phyloP scores from a whole-genome alignment of 1,140 invertebrate species.

The Zaprionus lachaisei region DNA sequence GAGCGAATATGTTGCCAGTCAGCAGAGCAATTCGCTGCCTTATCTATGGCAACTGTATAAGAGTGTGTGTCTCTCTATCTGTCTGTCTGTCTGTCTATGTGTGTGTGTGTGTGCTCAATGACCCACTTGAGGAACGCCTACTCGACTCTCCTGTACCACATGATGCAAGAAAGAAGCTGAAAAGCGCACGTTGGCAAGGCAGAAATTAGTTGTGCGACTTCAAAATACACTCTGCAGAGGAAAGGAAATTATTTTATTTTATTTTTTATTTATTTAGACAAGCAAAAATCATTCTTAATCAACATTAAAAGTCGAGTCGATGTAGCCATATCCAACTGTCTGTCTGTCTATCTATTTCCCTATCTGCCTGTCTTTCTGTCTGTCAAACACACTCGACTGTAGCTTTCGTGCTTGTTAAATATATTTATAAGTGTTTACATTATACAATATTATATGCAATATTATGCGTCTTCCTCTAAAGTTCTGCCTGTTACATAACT shows the following conservation, averaged over 20 bases:
- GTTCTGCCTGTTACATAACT: neutral
- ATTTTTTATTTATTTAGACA: no score
- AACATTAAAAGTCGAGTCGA: no score
- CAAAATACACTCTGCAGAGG: neutral
- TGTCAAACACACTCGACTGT: no score
- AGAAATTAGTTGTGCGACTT: constrained; percentile 11
- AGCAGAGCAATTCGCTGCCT: constrained; percentile 7
- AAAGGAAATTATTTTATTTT: no score
- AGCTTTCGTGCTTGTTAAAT: no score
- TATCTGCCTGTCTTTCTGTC: no score
- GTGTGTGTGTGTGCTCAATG: constrained; percentile 41
- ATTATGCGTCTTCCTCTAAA: no score
- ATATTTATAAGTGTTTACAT: no score
- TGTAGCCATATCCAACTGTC: no score
- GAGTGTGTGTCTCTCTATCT: constrained; percentile 3
- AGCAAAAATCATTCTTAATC: no score
- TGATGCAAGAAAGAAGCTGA: constrained; percentile 36
- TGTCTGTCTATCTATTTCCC: no score
- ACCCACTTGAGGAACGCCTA: constrained; percentile 56
- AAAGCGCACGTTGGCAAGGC: neutral
- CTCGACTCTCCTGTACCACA: constrained; percentile 24
- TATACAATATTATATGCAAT: no score
- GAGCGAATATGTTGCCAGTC: constrained; percentile 37
- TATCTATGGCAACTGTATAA: neutral
- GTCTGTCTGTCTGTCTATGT: neutral